A percentile compares a stretch with the other conserved stretches of the same genome.
Conservation (phyloP, 2,113 vertebrate species). For the Perca schrenkii region DNA sequence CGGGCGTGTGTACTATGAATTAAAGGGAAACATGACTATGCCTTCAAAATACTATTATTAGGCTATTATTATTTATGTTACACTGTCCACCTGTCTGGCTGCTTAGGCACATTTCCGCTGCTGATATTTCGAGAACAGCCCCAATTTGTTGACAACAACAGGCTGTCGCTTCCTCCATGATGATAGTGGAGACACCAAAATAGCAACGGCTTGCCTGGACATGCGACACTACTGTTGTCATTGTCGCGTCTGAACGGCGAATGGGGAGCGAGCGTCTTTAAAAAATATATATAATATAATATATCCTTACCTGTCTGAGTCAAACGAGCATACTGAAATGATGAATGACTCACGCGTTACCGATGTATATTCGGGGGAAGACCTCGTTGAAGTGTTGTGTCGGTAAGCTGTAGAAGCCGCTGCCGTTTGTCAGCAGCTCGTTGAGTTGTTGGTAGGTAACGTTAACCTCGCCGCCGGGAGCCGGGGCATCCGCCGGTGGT, state of each 20-base stretch:
- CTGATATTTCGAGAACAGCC: constrained; percentile 15
- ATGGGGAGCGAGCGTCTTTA: neutral
- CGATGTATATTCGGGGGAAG: constrained; percentile 92
- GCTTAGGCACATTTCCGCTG: neutral
- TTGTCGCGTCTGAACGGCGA: constrained; percentile 14
- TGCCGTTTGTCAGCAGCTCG: constrained; percentile 91
- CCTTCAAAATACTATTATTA: neutral
- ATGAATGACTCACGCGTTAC: constrained; percentile 91
- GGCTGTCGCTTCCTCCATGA: constrained; percentile 52
- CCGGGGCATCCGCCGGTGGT: constrained; percentile 76
- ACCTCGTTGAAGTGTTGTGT: constrained; percentile 97
- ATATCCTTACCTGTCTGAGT: constrained; percentile 43
- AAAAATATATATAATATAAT: no score
- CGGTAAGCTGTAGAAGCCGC: constrained; percentile 94
- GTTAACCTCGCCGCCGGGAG: constrained; percentile 86
- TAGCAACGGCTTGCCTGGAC: neutral
- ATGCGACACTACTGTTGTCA: constrained; percentile 63
- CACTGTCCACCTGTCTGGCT: constrained; percentile 22
- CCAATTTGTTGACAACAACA: constrained; percentile 65
- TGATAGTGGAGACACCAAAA: constrained; percentile 24
- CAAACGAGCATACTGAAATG: neutral
- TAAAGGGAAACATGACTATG: neutral
- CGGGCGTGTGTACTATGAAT: neutral
- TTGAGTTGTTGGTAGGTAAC: constrained; percentile 90
- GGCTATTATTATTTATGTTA: neutral